A percentile compares a stretch with the other conserved stretches of the same genome.
phyloP scores from a whole-genome alignment of 1,140 invertebrate species.

The Scaptomyza graminum region DNA sequence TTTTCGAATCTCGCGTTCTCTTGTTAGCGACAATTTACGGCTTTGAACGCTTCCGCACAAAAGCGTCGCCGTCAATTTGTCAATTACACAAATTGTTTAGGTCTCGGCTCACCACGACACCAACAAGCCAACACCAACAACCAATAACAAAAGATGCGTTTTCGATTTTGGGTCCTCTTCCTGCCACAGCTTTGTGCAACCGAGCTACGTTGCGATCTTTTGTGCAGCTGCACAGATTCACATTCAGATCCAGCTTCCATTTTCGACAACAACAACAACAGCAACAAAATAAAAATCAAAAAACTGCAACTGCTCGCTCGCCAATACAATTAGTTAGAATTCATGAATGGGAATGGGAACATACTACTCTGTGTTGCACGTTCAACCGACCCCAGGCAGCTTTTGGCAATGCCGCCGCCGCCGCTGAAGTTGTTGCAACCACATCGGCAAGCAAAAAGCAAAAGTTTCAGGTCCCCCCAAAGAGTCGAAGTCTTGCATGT shows the following conservation, averaged over 20 bases:
- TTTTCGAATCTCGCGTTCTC: constrained; percentile 46
- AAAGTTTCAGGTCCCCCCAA: constrained; percentile 10
- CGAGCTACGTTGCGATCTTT: constrained; percentile 44
- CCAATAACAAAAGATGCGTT: constrained; percentile 45
- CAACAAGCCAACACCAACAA: constrained; percentile 22
- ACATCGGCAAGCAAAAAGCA: background rate
- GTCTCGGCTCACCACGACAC: constrained; percentile 44
- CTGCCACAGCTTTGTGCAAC: constrained; percentile 53
- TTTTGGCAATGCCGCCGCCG: constrained; percentile 65
- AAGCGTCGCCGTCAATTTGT: constrained; percentile 83
- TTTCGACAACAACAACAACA: too few species aligned
- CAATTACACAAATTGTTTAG: constrained; percentile 83
- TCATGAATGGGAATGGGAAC: constrained; percentile 70
- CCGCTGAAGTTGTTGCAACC: constrained; percentile 17
- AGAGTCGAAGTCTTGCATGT: constrained; percentile 71
- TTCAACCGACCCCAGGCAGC: constrained; percentile 38
- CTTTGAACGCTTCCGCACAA: constrained; percentile 81
- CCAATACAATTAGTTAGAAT: constrained; percentile 81
- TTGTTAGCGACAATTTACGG: constrained; percentile 82
- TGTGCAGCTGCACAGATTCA: constrained; percentile 80
- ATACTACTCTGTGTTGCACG: constrained; percentile 2
- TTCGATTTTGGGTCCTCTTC: constrained; percentile 43
- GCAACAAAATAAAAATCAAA: constrained; percentile 9
- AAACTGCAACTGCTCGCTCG: constrained; percentile 66
- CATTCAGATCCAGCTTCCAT: constrained; percentile 49